Conservation (phyloP, 2,113 vertebrate species). For the Sula dactylatra region DNA sequence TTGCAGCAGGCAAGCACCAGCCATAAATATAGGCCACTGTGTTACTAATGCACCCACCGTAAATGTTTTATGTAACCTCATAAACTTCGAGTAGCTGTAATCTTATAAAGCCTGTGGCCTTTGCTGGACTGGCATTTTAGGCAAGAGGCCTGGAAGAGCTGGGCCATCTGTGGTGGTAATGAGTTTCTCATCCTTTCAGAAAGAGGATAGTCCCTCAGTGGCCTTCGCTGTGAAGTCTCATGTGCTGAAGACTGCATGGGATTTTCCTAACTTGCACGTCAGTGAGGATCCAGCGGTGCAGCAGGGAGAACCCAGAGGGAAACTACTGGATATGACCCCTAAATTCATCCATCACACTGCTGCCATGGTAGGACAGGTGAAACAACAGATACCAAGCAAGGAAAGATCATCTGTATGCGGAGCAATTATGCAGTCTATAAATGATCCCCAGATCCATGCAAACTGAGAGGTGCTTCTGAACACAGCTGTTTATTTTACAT, state of each 20-base stretch:
- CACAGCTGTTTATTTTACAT: neutral
- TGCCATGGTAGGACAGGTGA: neutral
- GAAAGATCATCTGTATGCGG: neutral
- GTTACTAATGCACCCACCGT: neutral
- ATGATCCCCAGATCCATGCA: neutral
- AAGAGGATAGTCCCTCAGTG: conserved; percentile 31
- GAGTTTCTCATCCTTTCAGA: conserved; percentile 42
- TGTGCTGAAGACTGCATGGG: neutral
- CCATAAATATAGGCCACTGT: neutral
- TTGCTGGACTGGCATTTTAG: neutral
- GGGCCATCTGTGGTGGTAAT: conserved; percentile 20
- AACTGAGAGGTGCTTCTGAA: neutral
- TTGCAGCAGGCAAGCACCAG: neutral
- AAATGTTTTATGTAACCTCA: neutral
- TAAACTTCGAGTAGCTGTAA: neutral
- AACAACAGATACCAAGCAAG: neutral
- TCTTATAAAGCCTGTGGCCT: neutral
- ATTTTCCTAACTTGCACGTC: conserved; percentile 3
- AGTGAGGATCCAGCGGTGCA: neutral
- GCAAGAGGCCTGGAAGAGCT: neutral
- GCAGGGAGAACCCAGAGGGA: neutral
- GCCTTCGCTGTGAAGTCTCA: neutral
- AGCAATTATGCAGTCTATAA: neutral
- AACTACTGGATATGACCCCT: neutral
- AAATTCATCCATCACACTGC: neutral